These are phyloP conservation scores for Balaeniceps rex DNA, from an alignment of 2,113 vertebrate species.

Conservation along the genomic window DNA sequence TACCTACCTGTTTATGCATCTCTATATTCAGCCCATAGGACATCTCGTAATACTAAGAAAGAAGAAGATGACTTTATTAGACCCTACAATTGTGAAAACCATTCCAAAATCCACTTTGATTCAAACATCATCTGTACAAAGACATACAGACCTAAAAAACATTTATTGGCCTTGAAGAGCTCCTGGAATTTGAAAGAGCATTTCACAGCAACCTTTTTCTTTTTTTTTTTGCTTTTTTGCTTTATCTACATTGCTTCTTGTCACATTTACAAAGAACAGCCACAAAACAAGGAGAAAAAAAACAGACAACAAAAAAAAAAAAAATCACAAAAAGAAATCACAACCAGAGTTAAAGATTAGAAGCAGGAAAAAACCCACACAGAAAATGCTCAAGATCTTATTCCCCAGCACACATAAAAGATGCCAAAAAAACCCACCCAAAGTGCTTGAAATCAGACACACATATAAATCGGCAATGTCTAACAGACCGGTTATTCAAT, in stretches of 20 bases:
- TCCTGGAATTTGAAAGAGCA: neutral
- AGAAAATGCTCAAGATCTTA: neutral
- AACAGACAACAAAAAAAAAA: neutral
- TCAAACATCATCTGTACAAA: neutral
- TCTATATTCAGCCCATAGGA: slow-evolving; percentile 97
- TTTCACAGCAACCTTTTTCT: neutral
- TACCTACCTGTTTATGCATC: slow-evolving; percentile 96
- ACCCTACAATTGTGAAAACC: neutral
- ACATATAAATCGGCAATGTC: neutral
- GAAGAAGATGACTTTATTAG: slow-evolving; percentile 57
- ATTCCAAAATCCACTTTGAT: neutral
- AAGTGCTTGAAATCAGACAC: neutral
- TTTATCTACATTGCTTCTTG: neutral
- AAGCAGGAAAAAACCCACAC: neutral
- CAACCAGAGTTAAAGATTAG: neutral
- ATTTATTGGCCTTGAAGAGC: neutral
- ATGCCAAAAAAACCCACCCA: neutral
- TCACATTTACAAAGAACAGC: neutral
- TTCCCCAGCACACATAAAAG: neutral
- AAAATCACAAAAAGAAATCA: neutral
- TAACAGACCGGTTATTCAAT: neutral
- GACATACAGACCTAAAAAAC: neutral
- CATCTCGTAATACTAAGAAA: slow-evolving; percentile 94
- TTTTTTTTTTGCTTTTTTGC: neutral
- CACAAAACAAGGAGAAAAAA: neutral